Conservation (phyloP, 2,113 vertebrate genomes). For the Centropus bengalensis region DNA sequence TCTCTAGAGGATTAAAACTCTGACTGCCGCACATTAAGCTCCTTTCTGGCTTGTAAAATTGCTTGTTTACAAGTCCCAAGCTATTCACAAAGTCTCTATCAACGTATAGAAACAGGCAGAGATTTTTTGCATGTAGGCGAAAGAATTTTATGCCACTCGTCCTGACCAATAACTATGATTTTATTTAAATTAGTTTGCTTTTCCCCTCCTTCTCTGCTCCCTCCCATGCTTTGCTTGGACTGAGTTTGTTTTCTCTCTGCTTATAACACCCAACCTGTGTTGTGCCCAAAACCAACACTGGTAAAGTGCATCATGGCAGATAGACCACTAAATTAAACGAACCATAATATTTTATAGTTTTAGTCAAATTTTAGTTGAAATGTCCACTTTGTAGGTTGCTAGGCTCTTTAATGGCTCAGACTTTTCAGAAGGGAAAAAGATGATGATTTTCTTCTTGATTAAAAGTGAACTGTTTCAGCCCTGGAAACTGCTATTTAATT, state of each 20-base stretch:
- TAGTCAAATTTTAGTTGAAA: slow-evolving; percentile 37
- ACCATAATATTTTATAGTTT: slow-evolving; percentile 13
- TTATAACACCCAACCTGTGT: background rate
- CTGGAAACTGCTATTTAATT: slow-evolving; percentile 63
- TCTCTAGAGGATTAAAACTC: background rate
- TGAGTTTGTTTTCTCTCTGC: background rate
- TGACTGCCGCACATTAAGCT: background rate
- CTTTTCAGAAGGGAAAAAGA: slow-evolving; percentile 38
- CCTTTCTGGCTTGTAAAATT: slow-evolving; percentile 15
- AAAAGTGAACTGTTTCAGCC: slow-evolving; percentile 55
- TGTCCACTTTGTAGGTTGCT: slow-evolving; percentile 46
- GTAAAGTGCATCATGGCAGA: background rate
- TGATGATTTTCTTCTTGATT: slow-evolving; percentile 29
- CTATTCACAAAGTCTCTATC: background rate
- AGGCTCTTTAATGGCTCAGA: slow-evolving; percentile 22
- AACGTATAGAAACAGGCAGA: background rate
- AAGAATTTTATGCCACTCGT: background rate
- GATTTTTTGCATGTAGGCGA: background rate
- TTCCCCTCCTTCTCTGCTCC: background rate
- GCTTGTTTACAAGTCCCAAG: background rate
- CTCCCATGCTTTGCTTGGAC: background rate
- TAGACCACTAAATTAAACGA: slow-evolving; percentile 17
- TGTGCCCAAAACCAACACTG: background rate
- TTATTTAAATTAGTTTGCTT: slow-evolving; percentile 19
- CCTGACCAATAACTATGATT: background rate